Conservation (phyloP, 2,797 vertebrate species). For the Neoniphon sammara region DNA sequence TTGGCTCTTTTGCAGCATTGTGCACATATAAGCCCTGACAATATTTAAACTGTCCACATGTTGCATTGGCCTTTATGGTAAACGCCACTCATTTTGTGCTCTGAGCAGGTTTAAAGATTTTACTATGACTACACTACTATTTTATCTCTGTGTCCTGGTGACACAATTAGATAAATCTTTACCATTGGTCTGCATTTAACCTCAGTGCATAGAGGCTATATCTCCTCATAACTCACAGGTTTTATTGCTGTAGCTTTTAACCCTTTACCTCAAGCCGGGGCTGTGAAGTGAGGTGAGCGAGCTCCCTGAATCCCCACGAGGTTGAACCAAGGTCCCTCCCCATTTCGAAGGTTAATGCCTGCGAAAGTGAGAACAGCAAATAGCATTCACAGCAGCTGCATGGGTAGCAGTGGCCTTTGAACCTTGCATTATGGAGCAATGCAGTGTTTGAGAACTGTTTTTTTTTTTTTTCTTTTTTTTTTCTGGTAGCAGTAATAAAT, state of each 20-base stretch:
- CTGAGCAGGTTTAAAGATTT: not conserved
- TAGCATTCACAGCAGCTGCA: not conserved
- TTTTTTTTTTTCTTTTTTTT: not conserved
- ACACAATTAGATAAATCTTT: conserved; percentile 19
- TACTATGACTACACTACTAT: not conserved
- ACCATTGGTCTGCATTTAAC: conserved; percentile 11
- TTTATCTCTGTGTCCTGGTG: not conserved
- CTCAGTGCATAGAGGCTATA: not conserved
- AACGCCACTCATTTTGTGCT: conserved; percentile 11
- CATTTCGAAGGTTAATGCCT: conserved; percentile 34
- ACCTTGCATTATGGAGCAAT: not conserved
- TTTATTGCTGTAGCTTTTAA: conserved; percentile 14
- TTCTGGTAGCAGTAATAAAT: conserved; percentile 4
- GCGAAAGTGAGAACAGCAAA: conserved; percentile 11
- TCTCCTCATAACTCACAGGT: not conserved
- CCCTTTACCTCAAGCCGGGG: conserved; percentile 2
- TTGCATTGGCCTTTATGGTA: not conserved
- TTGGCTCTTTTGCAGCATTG: not conserved
- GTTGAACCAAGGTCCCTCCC: conserved; percentile 3
- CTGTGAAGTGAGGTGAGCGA: not conserved
- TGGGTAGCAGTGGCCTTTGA: conserved; percentile 11
- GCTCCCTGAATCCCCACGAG: not conserved
- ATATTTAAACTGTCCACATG: too few species aligned
- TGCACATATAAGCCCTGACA: too few species aligned
- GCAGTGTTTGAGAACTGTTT: not conserved